These are phyloP conservation scores for Orycteropus afer DNA, from an alignment of 2,113 vertebrate genomes.

Conservation along the genomic window DNA sequence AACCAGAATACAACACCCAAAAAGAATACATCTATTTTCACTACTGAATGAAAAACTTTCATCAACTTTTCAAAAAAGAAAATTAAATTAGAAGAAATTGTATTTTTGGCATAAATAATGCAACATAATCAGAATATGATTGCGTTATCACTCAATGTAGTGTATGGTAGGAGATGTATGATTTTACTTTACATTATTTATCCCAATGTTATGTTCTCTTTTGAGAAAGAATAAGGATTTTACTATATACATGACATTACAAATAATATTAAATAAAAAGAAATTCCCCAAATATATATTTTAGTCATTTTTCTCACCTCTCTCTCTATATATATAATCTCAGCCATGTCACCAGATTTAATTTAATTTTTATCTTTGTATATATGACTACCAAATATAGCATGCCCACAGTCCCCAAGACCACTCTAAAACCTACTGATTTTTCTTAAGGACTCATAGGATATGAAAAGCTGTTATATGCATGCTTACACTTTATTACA, in stretches of 20 bases:
- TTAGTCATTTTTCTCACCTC: background rate
- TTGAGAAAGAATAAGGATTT: background rate
- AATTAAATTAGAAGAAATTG: background rate
- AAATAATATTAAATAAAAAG: background rate
- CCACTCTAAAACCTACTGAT: too few species aligned
- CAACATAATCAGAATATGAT: too few species aligned
- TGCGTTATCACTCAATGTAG: too few species aligned
- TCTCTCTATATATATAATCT: background rate
- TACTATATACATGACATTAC: background rate
- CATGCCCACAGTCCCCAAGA: too few species aligned
- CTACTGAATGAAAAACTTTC: slow-evolving; percentile 8
- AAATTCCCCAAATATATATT: background rate
- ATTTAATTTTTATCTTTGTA: background rate
- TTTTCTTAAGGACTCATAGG: too few species aligned
- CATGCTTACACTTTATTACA: too few species aligned
- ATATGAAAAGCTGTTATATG: too few species aligned
- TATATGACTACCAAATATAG: background rate
- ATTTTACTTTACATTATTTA: background rate
- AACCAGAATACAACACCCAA: background rate
- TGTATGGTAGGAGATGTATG: too few species aligned
- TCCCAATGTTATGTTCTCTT: background rate
- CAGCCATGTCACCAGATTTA: background rate
- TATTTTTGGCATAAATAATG: background rate
- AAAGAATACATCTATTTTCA: background rate
- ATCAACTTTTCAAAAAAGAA: background rate